Evolutionary conservation across 2,888 invertebrate genomes (phyloP).

Genomic region (Spisula solida): DNA sequence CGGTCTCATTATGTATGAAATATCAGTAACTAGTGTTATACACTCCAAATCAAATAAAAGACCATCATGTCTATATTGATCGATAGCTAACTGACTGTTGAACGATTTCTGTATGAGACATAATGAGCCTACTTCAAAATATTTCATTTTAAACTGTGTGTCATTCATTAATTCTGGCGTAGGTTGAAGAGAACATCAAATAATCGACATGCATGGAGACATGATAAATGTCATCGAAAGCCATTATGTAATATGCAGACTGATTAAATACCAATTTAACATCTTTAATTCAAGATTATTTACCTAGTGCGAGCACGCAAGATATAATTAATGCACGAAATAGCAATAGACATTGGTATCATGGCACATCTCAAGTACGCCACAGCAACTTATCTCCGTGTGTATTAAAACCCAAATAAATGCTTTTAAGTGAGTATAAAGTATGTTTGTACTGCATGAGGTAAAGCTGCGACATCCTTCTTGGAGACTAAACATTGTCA

Average conservation of each 20-base stretch:
- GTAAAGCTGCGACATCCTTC: slow-evolving; percentile 1
- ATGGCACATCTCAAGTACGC: slow-evolving; percentile 6
- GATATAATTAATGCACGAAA: slow-evolving; percentile 47
- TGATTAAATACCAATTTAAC: slow-evolving; percentile 47
- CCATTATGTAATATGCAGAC: slow-evolving; percentile 48
- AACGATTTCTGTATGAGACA: not conserved
- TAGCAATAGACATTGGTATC: slow-evolving; percentile 33
- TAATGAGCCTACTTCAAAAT: not conserved
- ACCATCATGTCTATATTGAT: not conserved
- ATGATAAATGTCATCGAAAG: slow-evolving; percentile 27
- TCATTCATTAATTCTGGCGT: slow-evolving; percentile 12
- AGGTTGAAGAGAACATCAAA: slow-evolving; percentile 19
- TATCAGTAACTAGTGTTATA: not conserved
- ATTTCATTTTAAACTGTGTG: not conserved
- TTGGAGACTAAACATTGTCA: slow-evolving; percentile 32
- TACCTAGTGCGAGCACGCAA: slow-evolving; percentile 43
- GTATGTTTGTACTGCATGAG: slow-evolving; percentile 28
- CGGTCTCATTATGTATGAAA: not conserved
- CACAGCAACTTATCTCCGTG: slow-evolving; percentile 20
- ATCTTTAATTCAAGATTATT: slow-evolving; percentile 50
- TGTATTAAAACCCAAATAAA: slow-evolving; percentile 47
- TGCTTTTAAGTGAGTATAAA: slow-evolving; percentile 33
- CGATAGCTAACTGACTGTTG: not conserved
- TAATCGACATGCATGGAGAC: slow-evolving; percentile 8
- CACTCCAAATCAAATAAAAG: slow-evolving; percentile 3